Base-by-base conservation (phyloP, 2,797 vertebrate genomes). In the Aselliscus stoliczkanus region DNA sequence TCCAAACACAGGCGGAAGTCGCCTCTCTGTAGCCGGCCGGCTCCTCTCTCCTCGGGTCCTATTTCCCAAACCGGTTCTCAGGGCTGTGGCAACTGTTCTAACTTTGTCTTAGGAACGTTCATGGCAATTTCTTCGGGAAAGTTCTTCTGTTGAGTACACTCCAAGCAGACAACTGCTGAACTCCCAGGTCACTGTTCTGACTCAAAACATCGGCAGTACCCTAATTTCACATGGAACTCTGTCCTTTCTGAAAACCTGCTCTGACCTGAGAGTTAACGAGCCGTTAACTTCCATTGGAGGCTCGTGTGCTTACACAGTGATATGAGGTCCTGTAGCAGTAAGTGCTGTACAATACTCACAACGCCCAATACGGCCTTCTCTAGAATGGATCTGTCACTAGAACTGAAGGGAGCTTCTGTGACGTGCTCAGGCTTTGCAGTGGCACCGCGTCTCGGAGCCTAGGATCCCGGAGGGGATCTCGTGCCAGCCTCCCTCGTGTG, bases 71-170 rank as follows among this genome's bases (percentile, higher is more conserved):
- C 18, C 7, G 3, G 47, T 81, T 90, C 67, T 39, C n/a, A 50
- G 34, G 42, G n/a, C 3, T 70, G 62, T 73, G 37, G 58, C 23
- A 69, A 64, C 58, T 39, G 98, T 98, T 99, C 98, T 96, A 99
- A 98, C 86, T 98, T 97, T 21, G 98, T 99, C 99, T 99, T 99
- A 89, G 98, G 99, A 93, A 99, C 98, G 98, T 99, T 98, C 98
- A 99, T 98, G 80, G 99, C 99, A 85, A 99, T 98, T 18, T 99
- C 99, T 98, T 99, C 99, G 20, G 99, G 99, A 73, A 99, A 98
- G 97, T 99, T 99, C 91, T 99, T 99, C 91, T 99, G 98, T 96
- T 99, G 99, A 95, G 99, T 98, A 4, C 99, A 99, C 97, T 99
- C 99, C 91, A 99, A 98, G 93, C 99, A 99, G 14, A 99, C 99